phyloP scores from a whole-genome alignment of 1,140 invertebrate species.

The Mactra quadrangularis region DNA sequence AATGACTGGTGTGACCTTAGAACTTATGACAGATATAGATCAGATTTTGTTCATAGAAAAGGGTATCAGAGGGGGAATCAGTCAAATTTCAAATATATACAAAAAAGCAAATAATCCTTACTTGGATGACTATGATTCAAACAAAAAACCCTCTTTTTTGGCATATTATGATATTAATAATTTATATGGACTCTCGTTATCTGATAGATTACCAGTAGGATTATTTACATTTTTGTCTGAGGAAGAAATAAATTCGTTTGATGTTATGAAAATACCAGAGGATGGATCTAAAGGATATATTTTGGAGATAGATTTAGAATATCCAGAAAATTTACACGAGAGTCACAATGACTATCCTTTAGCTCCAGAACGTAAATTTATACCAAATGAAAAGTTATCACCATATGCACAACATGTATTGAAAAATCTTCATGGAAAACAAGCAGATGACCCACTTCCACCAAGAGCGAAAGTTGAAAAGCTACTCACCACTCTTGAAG shows the following conservation, averaged over 20 bases:
- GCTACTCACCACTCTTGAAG: slow-evolving; percentile 56
- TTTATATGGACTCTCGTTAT: slow-evolving; percentile 74
- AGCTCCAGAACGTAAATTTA: slow-evolving; percentile 77
- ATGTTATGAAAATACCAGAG: slow-evolving; percentile 77
- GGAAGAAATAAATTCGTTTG: slow-evolving; percentile 74
- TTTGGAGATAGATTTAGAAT: slow-evolving; percentile 84
- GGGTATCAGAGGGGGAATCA: slow-evolving; percentile 55
- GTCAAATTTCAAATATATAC: slow-evolving; percentile 57
- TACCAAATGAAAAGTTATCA: slow-evolving; percentile 58
- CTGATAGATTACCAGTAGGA: slow-evolving; percentile 58
- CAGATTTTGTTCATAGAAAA: slow-evolving; percentile 56
- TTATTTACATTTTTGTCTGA: slow-evolving; percentile 69
- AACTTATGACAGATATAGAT: slow-evolving; percentile 59
- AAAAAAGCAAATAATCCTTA: slow-evolving; percentile 59
- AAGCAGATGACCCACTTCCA: slow-evolving; percentile 6
- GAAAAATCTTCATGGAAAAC: slow-evolving; percentile 54
- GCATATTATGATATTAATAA: slow-evolving; percentile 68
- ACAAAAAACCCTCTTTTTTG: slow-evolving; percentile 21
- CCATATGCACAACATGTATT: slow-evolving; percentile 52
- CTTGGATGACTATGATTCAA: slow-evolving; percentile 34
- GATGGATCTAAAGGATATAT: slow-evolving; percentile 84
- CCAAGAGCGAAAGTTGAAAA: slow-evolving; percentile 52
- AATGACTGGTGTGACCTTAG: slow-evolving; percentile 57
- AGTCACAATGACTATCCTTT: slow-evolving; percentile 85
- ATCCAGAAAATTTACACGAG: slow-evolving; percentile 84